These are phyloP conservation scores for Antedon bifida DNA, from an alignment of 35 echinoderm and acorn worm species.

Conservation along the genomic window DNA sequence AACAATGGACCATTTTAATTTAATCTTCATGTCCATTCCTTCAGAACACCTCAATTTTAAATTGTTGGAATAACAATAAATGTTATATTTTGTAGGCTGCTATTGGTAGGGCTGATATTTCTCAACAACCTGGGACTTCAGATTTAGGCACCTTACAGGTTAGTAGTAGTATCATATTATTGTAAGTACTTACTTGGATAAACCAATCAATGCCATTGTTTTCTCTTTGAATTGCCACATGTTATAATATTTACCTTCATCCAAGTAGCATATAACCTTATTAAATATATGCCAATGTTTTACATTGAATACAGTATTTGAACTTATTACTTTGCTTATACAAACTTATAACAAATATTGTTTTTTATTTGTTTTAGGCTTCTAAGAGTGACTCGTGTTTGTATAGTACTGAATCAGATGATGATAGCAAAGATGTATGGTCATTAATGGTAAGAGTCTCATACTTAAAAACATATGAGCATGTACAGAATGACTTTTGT, in stretches of 20 bases:
- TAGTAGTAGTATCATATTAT: background rate
- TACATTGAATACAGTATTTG: no score
- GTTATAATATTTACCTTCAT: no score
- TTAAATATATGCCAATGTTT: no score
- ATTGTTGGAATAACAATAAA: no score
- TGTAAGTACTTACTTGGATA: no score
- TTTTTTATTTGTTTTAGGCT: background rate
- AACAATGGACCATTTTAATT: conserved; percentile 60
- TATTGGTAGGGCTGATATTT: conserved; percentile 19
- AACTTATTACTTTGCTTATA: background rate
- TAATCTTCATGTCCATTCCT: no score
- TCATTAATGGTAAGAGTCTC: conserved; percentile 13
- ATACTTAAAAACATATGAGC: background rate
- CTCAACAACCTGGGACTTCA: conserved; percentile 13
- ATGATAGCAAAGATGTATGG: conserved; percentile 21
- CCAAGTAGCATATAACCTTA: no score
- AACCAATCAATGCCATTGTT: no score
- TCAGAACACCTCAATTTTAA: no score
- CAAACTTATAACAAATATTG: background rate
- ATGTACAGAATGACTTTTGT: no score
- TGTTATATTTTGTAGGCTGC: conserved; percentile 8
- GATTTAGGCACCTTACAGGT: conserved; percentile 31
- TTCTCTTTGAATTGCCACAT: no score
- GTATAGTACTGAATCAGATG: conserved; percentile 25
- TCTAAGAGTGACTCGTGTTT: conserved; percentile 28